phyloP scores from a whole-genome alignment of 1,140 invertebrate species.

The Sycophaga agraensis region DNA sequence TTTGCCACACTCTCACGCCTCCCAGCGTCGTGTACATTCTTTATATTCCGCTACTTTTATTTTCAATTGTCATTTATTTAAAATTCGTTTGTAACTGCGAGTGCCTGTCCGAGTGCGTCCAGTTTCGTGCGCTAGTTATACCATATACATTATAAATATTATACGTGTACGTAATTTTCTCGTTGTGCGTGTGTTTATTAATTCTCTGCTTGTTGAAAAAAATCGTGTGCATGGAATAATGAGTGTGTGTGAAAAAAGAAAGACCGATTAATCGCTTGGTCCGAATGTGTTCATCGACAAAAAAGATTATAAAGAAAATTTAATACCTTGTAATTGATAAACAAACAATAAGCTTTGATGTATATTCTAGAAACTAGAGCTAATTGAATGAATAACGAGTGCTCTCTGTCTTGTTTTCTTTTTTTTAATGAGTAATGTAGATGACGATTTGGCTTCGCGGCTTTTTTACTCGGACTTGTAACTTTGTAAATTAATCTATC shows the following conservation, averaged over 20 bases:
- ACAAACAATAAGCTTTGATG: conserved; percentile 30
- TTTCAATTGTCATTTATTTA: conserved; percentile 19
- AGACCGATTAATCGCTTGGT: conserved; percentile 37
- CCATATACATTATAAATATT: conserved; percentile 20
- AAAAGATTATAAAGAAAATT: conserved; percentile 16
- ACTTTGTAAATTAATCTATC: conserved; percentile 20
- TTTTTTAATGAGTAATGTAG: neutral
- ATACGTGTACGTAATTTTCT: conserved; percentile 16
- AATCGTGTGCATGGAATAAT: neutral
- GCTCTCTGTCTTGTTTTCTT: conserved; percentile 13
- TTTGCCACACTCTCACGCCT: conserved; percentile 11
- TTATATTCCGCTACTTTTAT: conserved; percentile 7
- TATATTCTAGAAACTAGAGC: conserved; percentile 32
- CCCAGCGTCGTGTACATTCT: conserved; percentile 20
- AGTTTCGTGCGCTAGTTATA: conserved; percentile 24
- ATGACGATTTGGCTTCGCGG: conserved; percentile 2
- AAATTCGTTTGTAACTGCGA: conserved; percentile 24
- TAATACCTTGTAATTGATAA: conserved; percentile 25
- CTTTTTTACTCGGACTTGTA: conserved; percentile 4
- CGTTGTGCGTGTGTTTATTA: conserved; percentile 21
- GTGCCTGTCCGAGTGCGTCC: conserved; percentile 28
- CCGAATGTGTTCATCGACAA: conserved; percentile 49
- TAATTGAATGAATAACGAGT: conserved; percentile 14
- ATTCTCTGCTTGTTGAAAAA: conserved; percentile 25
- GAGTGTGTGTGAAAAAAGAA: neutral